Evolutionary conservation across 2,113 vertebrate species (phyloP).

Genomic region (Leptocoma aspasia): DNA sequence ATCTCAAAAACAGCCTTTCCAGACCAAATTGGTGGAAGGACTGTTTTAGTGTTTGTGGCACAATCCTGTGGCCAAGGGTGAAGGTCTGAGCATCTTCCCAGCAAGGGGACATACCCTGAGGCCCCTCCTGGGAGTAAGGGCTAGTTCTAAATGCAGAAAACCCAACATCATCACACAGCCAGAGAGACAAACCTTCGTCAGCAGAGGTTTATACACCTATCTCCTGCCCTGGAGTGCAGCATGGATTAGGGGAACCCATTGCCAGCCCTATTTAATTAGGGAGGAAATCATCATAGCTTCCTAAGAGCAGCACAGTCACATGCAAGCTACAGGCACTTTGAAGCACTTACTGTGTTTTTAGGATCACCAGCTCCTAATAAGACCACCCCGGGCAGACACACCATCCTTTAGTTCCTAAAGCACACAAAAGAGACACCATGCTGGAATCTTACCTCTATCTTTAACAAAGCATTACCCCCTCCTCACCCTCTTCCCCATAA

Average conservation of each 20-base stretch:
- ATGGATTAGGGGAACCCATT: neutral
- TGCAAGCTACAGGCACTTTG: conserved; percentile 7
- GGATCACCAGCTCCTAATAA: conserved; percentile 25
- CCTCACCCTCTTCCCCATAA: conserved; percentile 73
- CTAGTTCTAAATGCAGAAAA: neutral
- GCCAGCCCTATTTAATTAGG: conserved; percentile 7
- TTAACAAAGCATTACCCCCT: conserved; percentile 80
- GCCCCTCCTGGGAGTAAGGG: neutral
- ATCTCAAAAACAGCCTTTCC: neutral
- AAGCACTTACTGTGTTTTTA: conserved; percentile 15
- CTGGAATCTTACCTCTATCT: conserved; percentile 68
- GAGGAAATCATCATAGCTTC: conserved; percentile 7
- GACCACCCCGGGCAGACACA: conserved; percentile 10
- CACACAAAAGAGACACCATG: conserved; percentile 52
- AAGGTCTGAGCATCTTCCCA: neutral
- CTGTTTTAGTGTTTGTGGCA: neutral
- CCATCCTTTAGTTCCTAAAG: conserved; percentile 4
- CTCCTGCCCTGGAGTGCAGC: neutral
- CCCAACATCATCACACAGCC: neutral
- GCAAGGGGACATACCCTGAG: neutral
- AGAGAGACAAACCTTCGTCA: neutral
- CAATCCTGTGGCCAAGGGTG: neutral
- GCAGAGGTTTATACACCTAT: neutral
- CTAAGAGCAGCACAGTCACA: neutral
- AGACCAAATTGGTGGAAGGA: neutral